Evolutionary conservation across 2,797 vertebrate genomes (phyloP), one percentile per base, ranked within the genome.

Genomic region (Chloroceryle inda): DNA sequence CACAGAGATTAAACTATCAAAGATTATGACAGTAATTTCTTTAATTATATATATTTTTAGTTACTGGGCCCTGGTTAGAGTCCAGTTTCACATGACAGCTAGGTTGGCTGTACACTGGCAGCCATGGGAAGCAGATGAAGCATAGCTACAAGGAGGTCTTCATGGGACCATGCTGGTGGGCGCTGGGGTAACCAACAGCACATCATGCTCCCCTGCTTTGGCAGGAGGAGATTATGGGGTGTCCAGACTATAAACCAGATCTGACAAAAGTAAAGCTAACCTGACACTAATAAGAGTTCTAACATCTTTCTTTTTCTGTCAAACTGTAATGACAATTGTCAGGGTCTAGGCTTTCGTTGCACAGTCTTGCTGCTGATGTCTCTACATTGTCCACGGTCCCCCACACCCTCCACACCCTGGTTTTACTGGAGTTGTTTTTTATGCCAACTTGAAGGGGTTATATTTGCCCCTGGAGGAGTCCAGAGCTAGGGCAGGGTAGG

Each of bases 141-240:
- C 13, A 33, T 18, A 29, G 35, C 31, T 29, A 31, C 20, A 21
- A 35, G 63, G 33, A 33, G 24, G 24, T 38, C 13, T 49, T 33
- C 0, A 0, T 5, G 21, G 45, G 22, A 77, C n/a, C 27, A 3
- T 8, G 5, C 40, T 0, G 0, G 26, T 10, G 29, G 56, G 17
- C 4, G 1, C 17, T 40, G 61, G 75, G 29, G 17, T 49, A 50
- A 19, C 33, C 42, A 37, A 20, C 40, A n/a, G 22, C 6, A 1
- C 22, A 7, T 56, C 42, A 4, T 2, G 0, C 22, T 68, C 22
- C 29, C n/a, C 50, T 17, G n/a, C 62, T 33, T 16, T 42, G 20
- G 13, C 20, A 68, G 14, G 20, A 73, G 19, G 35, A 23, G 11
- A 10, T 35, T 42, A 26, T 10, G 20, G 55, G 26, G 13, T 27